A percentile compares a stretch with the other conserved stretches of the same genome.
Conservation (phyloP, 2,888 invertebrate genomes). For the Rhagophthalmus giganteus region DNA sequence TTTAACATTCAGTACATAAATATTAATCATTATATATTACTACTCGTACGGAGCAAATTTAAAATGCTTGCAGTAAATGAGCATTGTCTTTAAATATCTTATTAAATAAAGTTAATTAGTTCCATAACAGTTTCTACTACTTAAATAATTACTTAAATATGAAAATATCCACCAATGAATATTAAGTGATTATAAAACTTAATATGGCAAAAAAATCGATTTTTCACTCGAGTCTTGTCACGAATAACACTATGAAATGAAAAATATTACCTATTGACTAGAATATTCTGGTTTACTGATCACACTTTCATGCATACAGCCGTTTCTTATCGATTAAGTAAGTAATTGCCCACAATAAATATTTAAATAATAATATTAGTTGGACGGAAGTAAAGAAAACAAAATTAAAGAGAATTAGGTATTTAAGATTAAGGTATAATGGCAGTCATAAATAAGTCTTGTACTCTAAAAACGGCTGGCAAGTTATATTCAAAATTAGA, state of each 20-base stretch:
- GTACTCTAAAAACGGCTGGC: conserved; percentile 21
- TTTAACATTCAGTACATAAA: conserved; percentile 7
- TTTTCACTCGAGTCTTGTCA: neutral
- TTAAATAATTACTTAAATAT: neutral
- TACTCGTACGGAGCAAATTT: too few relatives aligned
- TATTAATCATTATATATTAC: conserved; percentile 3
- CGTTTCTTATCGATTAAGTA: conserved; percentile 8
- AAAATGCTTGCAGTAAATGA: conserved; percentile 5
- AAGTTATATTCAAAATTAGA: conserved; percentile 16
- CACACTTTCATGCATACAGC: conserved; percentile 25
- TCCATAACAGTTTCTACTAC: neutral
- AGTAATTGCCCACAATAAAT: too few relatives aligned
- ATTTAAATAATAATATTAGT: too few relatives aligned
- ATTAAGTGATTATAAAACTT: conserved; percentile 4
- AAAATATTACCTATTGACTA: conserved; percentile 24
- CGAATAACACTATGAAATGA: neutral
- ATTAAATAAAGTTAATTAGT: conserved; percentile 3
- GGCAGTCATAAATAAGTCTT: conserved; percentile 18
- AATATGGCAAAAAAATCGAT: conserved; percentile 11
- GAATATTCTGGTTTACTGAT: conserved; percentile 28
- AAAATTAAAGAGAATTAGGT: neutral
- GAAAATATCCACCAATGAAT: conserved; percentile 12
- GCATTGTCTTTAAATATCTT: conserved; percentile 14
- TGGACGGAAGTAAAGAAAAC: conserved; percentile 20
- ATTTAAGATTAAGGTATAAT: conserved; percentile 2